Evolutionary conservation across 2,113 vertebrate species (phyloP), one percentile per base, ranked within the genome.

Genomic region (Sinocyclocheilus anophthalmus): DNA sequence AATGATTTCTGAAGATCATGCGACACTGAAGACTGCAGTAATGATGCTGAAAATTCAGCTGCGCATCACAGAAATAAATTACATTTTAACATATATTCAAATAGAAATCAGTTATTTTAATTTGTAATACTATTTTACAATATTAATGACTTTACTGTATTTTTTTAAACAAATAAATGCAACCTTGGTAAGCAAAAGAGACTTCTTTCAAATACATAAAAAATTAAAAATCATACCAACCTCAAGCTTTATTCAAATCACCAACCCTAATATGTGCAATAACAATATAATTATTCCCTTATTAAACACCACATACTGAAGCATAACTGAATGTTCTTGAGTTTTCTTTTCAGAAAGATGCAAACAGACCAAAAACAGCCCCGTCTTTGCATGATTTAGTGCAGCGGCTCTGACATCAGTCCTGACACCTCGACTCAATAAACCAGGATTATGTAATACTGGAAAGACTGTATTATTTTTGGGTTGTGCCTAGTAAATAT

Each of bases 391-490:
- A 65, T 26, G 24, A 65, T 24, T 26, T 4, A n/a, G 7, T 11
- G 8, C 9, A 61, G 45, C 1, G 10, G 10, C 45, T 69, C 6
- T 20, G 30, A 69, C 67, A 69, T 39, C 5, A 37, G 18, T 22
- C 76, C 30, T 39, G 33, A 42, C 55, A 39, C 77, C 33, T 59
- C 12, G 1, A 72, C 20, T 80, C 33, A 39, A 59, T 59, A 59
- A 61, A 57, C 53, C 76, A 78, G 55, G 20, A 39, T 80, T 63
- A 42, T 3, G 22, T 10, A 42, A 80, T n/a, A 24, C 33, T 61
- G 55, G 30, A 59, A 22, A 79, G 30, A 11, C 18, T 12, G 50
- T 18, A 18, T 78, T 78, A 78, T 78, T 78, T 78, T 78, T 78
- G 76, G 76, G 20, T 57, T 57, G 69, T 70, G 6, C 0, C 9